These are phyloP conservation scores for Sphaeridia pumilis DNA, from an alignment of 2,888 invertebrate genomes.

Conservation along the genomic window DNA sequence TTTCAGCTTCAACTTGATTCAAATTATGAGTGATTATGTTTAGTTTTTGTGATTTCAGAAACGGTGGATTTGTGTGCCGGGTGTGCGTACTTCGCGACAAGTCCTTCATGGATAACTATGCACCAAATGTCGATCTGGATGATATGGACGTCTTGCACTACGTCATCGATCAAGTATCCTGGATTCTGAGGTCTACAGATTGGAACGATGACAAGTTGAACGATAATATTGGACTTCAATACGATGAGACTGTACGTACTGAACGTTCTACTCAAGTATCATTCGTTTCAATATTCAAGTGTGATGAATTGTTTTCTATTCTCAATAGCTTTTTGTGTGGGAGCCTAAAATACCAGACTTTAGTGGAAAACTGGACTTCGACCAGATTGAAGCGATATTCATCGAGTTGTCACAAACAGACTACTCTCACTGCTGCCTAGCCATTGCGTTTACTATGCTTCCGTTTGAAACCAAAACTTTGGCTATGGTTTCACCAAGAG, in stretches of 20 bases:
- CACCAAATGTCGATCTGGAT: neutral
- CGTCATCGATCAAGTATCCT: conserved; percentile 29
- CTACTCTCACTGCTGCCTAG: conserved; percentile 33
- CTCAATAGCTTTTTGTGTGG: neutral
- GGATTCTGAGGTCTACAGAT: conserved; percentile 32
- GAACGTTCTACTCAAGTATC: neutral
- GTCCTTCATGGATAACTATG: conserved; percentile 12
- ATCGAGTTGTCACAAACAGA: conserved; percentile 18
- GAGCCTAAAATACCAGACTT: too few relatives aligned
- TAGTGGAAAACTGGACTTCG: conserved; percentile 21
- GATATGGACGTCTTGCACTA: conserved; percentile 12
- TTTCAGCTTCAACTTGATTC: conserved; percentile 5
- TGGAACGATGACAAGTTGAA: conserved; percentile 22
- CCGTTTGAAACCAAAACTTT: conserved; percentile 14
- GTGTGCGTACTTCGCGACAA: conserved; percentile 28
- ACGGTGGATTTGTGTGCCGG: conserved; percentile 32
- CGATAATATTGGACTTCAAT: conserved; percentile 31
- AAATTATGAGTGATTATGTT: neutral
- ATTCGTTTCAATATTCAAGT: neutral
- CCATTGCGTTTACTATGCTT: conserved; percentile 33
- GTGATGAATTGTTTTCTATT: neutral
- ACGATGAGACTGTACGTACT: conserved; percentile 15
- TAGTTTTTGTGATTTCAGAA: conserved; percentile 12
- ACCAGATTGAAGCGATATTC: too few relatives aligned
- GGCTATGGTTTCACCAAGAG: neutral